Base-by-base conservation (phyloP, 2,113 vertebrate species). In the Thomomys bottae region DNA sequence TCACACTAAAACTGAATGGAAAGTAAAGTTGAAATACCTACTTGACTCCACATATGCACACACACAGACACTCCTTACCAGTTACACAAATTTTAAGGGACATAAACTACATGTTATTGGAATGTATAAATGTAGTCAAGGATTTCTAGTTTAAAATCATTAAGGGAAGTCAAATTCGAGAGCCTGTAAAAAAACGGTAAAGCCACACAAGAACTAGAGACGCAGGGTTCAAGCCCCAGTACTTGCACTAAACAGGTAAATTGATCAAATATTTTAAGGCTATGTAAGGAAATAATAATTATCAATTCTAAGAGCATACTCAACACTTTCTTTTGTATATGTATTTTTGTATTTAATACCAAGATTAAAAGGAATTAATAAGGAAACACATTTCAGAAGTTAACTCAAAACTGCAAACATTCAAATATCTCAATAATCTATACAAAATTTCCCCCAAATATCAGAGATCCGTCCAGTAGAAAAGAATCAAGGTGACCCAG, bases 331-430 rank as follows among this genome's bases (percentile, higher is more conserved):
- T n/a, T n/a, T n/a, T n/a, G n/a, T n/a, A n/a, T n/a, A n/a, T n/a
- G n/a, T n/a, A n/a, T 45, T 42, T 38, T 42, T 38, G 36, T 84
- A 66, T 66, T 84, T 91, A 88, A 26, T 75, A 81, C 20, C 42
- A 82, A 78, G 68, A 42, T 68, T 49, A 38, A 82, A 85, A 71
- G 63, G 57, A 75, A 77, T 63, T 84, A 59, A 42, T 17, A 67
- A 45, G 15, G 4, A 80, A 84, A 81, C 3, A 76, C 72, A 78
- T 61, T 76, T 84, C 85, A 93, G 70, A 93, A 89, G n/a, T 68
- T 75, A 32, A 86, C 34, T 70, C 6, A 59, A 87, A 91, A 93
- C 79, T 64, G 18, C 4, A 78, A 86, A 59, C 70, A 80, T 2
- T 17, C 32, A 17, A 87, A 70, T 15, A 80, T 21, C 72, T 8